These are phyloP conservation scores for Cepaea nemoralis DNA, from an alignment of 1,140 invertebrate genomes.

Conservation along the genomic window DNA sequence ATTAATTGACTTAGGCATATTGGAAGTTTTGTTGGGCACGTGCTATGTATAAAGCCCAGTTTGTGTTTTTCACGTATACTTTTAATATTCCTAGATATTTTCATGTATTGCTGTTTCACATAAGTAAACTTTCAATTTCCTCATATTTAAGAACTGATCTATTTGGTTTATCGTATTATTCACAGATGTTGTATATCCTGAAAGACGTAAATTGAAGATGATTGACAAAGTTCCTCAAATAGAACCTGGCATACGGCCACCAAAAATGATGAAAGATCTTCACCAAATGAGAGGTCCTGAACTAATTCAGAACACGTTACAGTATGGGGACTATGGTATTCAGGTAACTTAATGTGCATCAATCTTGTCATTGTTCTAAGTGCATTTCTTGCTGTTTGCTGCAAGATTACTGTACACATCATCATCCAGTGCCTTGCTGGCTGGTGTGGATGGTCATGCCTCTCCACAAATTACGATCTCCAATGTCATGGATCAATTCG, in stretches of 20 bases:
- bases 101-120: background rate
- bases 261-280: slow-evolving; percentile 85
- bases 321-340: slow-evolving; percentile 92
- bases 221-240: slow-evolving; percentile 60
- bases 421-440: too few species aligned
- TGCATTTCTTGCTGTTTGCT: background rate
- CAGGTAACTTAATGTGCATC: slow-evolving; percentile 77
- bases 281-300: slow-evolving; percentile 91
- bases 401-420: too few species aligned
- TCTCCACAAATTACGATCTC: too few species aligned
- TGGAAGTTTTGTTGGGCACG: too few species aligned
- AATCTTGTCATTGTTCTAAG: background rate
- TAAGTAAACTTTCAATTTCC: background rate
- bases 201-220: slow-evolving; percentile 55
- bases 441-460: too few species aligned
- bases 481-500: too few species aligned
- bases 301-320: slow-evolving; percentile 83
- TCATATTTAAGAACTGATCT: too few species aligned
- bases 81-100: too few species aligned
- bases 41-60: too few species aligned
- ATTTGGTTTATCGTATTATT: too few species aligned
- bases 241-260: slow-evolving; percentile 59
- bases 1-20: too few species aligned
- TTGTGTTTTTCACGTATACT: background rate
- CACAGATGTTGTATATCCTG: slow-evolving; percentile 66